Conservation (phyloP, 2,113 vertebrate species). For the Centropus bengalensis region DNA sequence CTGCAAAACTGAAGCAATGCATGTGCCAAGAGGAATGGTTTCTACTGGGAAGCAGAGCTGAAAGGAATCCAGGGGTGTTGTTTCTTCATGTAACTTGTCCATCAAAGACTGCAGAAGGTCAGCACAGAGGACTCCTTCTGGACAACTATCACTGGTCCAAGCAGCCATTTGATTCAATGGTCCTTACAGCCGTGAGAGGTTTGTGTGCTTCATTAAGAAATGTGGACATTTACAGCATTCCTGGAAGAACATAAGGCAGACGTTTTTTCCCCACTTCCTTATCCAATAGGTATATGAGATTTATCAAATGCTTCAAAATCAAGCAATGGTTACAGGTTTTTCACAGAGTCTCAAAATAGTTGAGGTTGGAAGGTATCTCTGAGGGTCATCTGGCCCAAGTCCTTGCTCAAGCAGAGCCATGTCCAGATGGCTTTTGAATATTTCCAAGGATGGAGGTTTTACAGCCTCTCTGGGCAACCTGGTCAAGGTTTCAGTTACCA, state of each 20-base stretch:
- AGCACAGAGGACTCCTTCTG: not conserved
- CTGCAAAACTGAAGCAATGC: not conserved
- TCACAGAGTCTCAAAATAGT: accelerated
- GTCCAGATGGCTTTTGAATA: not conserved
- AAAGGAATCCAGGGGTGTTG: not conserved
- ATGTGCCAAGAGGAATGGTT: not conserved
- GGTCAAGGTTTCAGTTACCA: not conserved
- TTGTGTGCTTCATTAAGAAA: not conserved
- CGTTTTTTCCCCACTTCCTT: not conserved
- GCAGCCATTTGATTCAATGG: not conserved
- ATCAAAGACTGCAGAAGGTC: not conserved
- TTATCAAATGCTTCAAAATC: not conserved
- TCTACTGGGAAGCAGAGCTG: slow-evolving; percentile 18
- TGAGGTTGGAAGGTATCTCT: not conserved
- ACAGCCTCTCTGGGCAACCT: not conserved
- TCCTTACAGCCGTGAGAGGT: slow-evolving; percentile 5
- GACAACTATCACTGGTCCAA: not conserved
- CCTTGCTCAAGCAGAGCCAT: accelerated
- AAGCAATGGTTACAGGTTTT: not conserved
- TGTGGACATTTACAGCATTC: not conserved
- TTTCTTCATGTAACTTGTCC: not conserved
- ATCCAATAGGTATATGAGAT: not conserved
- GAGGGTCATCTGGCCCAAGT: not conserved
- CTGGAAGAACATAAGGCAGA: not conserved
- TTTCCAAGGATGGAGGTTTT: not conserved